Conservation (phyloP, 2,797 vertebrate species). For the Megaceryle alcyon region DNA sequence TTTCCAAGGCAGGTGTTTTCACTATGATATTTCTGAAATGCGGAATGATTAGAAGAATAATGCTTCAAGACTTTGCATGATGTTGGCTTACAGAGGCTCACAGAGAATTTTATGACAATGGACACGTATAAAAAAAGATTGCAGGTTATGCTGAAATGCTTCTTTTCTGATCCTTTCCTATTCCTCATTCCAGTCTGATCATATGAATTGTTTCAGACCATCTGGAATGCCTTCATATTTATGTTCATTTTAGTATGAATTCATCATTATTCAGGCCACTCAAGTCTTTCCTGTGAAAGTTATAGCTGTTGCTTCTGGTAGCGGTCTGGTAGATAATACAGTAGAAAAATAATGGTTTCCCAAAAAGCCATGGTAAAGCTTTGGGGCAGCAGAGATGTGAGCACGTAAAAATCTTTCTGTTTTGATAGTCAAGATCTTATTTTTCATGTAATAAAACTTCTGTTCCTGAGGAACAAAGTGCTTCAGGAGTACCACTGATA, state of each 20-base stretch:
- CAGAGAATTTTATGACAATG: neutral
- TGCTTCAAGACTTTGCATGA: neutral
- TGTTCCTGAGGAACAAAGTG: neutral
- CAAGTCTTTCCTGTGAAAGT: neutral
- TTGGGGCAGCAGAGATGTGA: neutral
- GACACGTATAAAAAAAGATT: neutral
- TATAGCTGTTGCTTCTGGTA: neutral
- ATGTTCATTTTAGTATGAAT: neutral
- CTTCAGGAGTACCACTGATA: neutral
- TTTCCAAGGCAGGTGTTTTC: constrained; percentile 16
- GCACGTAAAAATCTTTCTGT: neutral
- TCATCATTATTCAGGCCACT: neutral
- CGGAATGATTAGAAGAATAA: neutral
- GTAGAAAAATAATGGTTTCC: rapidly evolving
- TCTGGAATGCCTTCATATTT: neutral
- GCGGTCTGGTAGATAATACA: neutral
- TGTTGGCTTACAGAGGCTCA: neutral
- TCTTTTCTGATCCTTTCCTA: neutral
- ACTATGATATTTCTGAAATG: neutral
- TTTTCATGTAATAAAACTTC: neutral
- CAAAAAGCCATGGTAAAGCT: neutral
- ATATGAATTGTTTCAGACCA: constrained; percentile 12
- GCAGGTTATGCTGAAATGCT: neutral
- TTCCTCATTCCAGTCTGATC: neutral
- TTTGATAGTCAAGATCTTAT: neutral